Base-by-base conservation (phyloP, 2,888 invertebrate species). In the Heliconius aoede region DNA sequence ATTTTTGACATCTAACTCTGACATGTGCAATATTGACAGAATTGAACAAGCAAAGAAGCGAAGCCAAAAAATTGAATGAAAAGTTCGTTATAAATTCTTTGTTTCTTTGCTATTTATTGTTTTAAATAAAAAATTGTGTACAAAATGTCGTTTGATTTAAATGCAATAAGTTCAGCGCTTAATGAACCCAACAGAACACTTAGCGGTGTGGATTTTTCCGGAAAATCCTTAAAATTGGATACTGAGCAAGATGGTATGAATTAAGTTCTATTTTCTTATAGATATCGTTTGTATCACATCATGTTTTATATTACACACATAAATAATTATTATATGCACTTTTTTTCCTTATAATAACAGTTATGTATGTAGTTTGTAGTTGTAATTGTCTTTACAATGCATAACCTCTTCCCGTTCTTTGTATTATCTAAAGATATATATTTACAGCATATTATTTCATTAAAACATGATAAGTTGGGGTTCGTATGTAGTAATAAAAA, bases 121-220 rank as follows among this genome's bases (percentile, higher is more conserved):
- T 78, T 76, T 75, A 77, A 78, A 79, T 80, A 79, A 76, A 81
- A 75, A 81, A 21, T 78, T 73, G 74, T 46, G 76, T 87, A 82
- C 85, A 95, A 95, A 95, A 84, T 92, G 81, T 83, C 91, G 67
- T 95, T 95, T 80, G 94, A 95, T 88, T 89, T 96, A 65, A 95
- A 95, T 77, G 94, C 95, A n/a, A 90, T 96, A 67, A 91, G 88
- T 74, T 85, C 89, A 69, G 95, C 94, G 28, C 85, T 95, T 60
- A 88, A 89, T 83, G 91, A 89, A 74, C 88, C 95, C 3, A 91
- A 87, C 74, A 90, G 91, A 75, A 87, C 90, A 15, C 86, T 86
- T 28, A 93, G 86, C 83, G 97, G 98, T 71, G 96, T 99, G 24
- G 97, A 97, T 85, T 98, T 98, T 89, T 96, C 97, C 79, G 97